Conservation (phyloP, 1,140 invertebrate species). For the Whitmania pigra region DNA sequence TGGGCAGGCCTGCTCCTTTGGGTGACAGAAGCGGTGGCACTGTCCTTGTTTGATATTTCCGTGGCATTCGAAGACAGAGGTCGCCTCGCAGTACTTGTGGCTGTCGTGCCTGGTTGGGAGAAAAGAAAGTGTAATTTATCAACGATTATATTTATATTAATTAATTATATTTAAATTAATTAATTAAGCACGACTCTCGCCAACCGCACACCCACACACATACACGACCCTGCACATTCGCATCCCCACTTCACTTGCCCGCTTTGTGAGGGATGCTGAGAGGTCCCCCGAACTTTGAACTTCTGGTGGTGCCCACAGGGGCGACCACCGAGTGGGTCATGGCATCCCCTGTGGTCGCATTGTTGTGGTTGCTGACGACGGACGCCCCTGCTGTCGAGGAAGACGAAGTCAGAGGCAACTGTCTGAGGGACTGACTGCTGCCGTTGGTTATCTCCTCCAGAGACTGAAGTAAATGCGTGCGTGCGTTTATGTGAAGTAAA, state of each 20-base stretch:
- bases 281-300: too few relatives aligned
- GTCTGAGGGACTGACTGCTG: constrained; percentile 4
- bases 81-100: not conserved
- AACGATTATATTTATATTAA: too few relatives aligned
- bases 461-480: not conserved
- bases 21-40: not conserved
- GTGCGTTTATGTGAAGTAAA: not conserved
- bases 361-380: not conserved
- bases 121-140: too few relatives aligned
- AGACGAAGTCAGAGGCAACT: not conserved
- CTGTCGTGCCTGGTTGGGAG: too few relatives aligned
- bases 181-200: too few relatives aligned
- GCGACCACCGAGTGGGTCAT: constrained; percentile 4
- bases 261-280: too few relatives aligned
- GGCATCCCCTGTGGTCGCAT: not conserved
- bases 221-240: too few relatives aligned
- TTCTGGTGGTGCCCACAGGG: not conserved
- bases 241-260: too few relatives aligned
- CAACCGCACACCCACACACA: too few relatives aligned
- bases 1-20: not conserved
- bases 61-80: constrained; percentile 12
- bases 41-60: not conserved
- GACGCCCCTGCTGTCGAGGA: not conserved
- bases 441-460: constrained; percentile 8
- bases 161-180: too few relatives aligned